Base-by-base conservation (phyloP, 2,113 vertebrate species). In the Nettapus auritus region DNA sequence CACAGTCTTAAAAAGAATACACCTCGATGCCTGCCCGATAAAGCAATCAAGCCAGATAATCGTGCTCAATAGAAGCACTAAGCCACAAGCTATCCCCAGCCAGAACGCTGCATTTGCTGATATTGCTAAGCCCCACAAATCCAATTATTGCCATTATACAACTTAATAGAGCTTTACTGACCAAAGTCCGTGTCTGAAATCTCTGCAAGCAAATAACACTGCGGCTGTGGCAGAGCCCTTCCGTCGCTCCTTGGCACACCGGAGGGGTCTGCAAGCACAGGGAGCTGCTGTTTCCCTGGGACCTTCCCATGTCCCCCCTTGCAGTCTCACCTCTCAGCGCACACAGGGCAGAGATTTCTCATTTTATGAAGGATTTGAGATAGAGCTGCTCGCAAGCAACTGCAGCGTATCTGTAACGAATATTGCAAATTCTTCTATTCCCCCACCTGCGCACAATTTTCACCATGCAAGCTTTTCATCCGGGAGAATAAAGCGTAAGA, bases 161-260 rank as follows among this genome's bases (percentile, higher is more conserved):
- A 64, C 44, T 94, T 93, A 81, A 92, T 79, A 93, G 77, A 94
- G 69, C 48, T 90, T 78, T 86, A 90, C 88, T 90, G 93, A 93
- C 90, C 86, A 75, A 96, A 93, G 95, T 95, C 88, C 88, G 22
- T 0, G 2, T 89, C 88, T 50, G 73, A 90, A 86, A 56, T 19
- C 52, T 91, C 66, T 60, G 42, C 48, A 78, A 90, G 80, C 90
- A 73, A 67, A 88, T 44, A 93, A 60, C 38, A 60, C 16, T 55
- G 53, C 0, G 1, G 23, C 38, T 76, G 28, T 4, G 0, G 40
- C 8, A 40, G 4, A 69, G 31, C 44, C 22, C 4, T 86, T 76
- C 52, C 34, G 5, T 42, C 36, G 7, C 23, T 71, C 52, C 56
- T 90, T 7, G 2, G 75, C 33, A 2, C 9, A 40, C 66, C 10